These are phyloP conservation scores for Ophion ellenae DNA, from an alignment of 2,888 invertebrate genomes.

Conservation along the genomic window DNA sequence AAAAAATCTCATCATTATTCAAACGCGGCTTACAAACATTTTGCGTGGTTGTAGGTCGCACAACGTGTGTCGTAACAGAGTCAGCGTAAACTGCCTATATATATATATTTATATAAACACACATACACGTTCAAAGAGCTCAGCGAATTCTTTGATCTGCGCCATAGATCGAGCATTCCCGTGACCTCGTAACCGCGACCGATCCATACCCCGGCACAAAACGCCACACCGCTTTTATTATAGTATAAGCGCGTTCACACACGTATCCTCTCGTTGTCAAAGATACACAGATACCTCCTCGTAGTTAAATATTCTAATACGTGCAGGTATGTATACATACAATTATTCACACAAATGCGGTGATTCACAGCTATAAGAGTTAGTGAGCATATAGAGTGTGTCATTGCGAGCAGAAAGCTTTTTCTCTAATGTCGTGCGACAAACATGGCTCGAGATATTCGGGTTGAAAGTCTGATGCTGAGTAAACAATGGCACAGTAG, in stretches of 20 bases:
- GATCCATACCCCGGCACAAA: neutral
- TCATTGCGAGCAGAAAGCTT: too few species aligned
- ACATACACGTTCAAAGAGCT: conserved; percentile 14
- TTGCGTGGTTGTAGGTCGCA: conserved; percentile 61
- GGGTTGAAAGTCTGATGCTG: too few species aligned
- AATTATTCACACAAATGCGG: too few species aligned
- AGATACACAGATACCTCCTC: too few species aligned
- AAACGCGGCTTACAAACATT: conserved; percentile 39
- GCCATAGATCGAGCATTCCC: conserved; percentile 62
- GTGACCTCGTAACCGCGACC: conserved; percentile 60
- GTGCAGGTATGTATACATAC: too few species aligned
- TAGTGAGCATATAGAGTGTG: too few species aligned
- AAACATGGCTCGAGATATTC: too few species aligned
- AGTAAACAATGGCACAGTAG: too few species aligned
- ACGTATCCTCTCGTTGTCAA: too few species aligned
- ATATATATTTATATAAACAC: neutral
- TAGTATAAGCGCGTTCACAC: neutral
- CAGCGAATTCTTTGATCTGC: conserved; percentile 58
- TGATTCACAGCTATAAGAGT: too few species aligned
- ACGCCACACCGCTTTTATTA: conserved; percentile 34
- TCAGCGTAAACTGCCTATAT: conserved; percentile 15
- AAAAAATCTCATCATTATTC: conserved; percentile 43
- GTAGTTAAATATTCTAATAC: too few species aligned
- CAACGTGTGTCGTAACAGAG: conserved; percentile 56
- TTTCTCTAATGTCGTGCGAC: too few species aligned